Percentiles rank a stretch among this genome's conserved stretches.
Evolutionary conservation across 2,797 vertebrate species (phyloP).

Genomic region (Mastacembelus armatus): DNA sequence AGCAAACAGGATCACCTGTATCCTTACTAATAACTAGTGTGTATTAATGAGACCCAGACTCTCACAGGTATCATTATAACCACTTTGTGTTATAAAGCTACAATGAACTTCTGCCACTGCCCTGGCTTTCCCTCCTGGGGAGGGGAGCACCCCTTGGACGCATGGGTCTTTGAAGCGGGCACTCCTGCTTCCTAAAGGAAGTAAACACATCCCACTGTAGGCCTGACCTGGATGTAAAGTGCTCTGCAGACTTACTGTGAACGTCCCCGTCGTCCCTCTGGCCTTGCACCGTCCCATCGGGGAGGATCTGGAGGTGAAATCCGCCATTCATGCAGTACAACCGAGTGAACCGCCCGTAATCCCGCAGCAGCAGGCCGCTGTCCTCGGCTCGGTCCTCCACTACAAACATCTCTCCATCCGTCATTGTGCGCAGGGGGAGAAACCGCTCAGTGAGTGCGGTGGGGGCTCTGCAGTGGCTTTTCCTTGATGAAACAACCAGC

Average conservation of each 20-base stretch:
- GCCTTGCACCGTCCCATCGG: conserved; percentile 90
- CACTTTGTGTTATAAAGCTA: no score
- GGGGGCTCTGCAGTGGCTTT: background rate
- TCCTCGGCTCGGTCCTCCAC: conserved; percentile 71
- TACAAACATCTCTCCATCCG: conserved; percentile 80
- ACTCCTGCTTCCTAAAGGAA: conserved; percentile 1
- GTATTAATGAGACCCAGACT: no score
- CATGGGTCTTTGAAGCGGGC: background rate
- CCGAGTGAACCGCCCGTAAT: conserved; percentile 87
- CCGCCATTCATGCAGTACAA: conserved; percentile 96
- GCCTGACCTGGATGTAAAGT: conserved; percentile 29
- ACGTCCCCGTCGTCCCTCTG: conserved; percentile 86
- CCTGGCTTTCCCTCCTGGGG: no score
- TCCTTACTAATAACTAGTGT: no score
- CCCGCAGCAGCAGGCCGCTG: conserved; percentile 74
- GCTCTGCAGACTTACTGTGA: conserved; percentile 86
- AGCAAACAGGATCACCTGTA: no score
- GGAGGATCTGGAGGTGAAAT: conserved; percentile 90
- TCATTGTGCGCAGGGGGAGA: conserved; percentile 76
- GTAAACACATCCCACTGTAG: conserved; percentile 29
- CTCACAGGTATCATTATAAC: no score
- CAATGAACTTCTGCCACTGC: no score
- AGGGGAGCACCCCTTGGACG: no score
- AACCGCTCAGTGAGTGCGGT: background rate
- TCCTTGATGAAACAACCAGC: background rate